phyloP scores from a whole-genome alignment of 2,113 vertebrate genomes.

The Sinocyclocheilus maitianheensis region DNA sequence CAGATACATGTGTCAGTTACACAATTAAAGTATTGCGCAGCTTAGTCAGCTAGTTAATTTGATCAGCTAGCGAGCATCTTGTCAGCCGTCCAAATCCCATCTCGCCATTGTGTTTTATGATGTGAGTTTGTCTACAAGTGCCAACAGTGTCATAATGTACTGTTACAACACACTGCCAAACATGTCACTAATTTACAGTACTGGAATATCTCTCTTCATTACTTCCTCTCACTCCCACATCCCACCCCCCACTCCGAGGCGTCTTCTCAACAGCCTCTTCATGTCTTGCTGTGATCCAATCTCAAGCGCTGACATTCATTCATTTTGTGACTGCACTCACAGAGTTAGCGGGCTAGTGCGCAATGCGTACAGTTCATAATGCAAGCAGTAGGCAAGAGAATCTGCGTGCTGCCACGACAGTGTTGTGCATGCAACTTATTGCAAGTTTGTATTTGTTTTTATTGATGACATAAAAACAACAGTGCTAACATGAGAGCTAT shows the following conservation, averaged over 20 bases:
- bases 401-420: neutral
- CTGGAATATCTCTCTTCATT: conserved; percentile 37
- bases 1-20: neutral
- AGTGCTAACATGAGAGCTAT: neutral
- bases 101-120: conserved; percentile 12
- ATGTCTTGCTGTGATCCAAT: conserved; percentile 51
- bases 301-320: conserved; percentile 53
- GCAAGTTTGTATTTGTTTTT: conserved; percentile 1
- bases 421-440: neutral
- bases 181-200: conserved; percentile 33
- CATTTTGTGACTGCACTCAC: conserved; percentile 21
- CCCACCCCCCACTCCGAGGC: neutral
- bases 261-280: conserved; percentile 45
- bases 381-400: conserved; percentile 16
- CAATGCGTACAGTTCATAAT: conserved; percentile 11
- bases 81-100: conserved; percentile 18
- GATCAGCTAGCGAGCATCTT: neutral
- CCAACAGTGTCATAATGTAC: conserved; percentile 43
- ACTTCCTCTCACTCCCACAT: conserved; percentile 35
- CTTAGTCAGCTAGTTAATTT: conserved; percentile 11
- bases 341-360: conserved; percentile 33
- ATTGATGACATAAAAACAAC: neutral
- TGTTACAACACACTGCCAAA: conserved; percentile 8
- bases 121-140: conserved; percentile 43
- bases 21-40: neutral